phyloP scores from a whole-genome alignment of 2,888 invertebrate genomes.

The Pseudococcus longispinus region DNA sequence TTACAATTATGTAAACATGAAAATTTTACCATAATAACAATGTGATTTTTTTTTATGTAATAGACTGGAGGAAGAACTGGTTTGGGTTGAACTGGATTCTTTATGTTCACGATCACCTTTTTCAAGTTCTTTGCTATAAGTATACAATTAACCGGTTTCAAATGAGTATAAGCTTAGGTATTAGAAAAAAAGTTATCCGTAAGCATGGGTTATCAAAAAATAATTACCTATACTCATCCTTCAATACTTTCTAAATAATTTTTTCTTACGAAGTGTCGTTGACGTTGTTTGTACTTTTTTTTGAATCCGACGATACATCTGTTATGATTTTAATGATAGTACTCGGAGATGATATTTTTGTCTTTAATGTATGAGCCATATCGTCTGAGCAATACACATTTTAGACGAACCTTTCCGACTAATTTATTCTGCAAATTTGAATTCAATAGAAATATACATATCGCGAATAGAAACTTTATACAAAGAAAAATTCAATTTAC shows the following conservation, averaged over 20 bases:
- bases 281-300: neutral
- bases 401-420: neutral
- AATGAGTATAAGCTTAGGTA: no score
- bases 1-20: neutral
- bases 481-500: neutral
- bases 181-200: conserved; percentile 38
- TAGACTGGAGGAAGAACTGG: conserved; percentile 54
- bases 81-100: conserved; percentile 54
- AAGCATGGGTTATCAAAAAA: conserved; percentile 11
- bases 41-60: conserved; percentile 49
- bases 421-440: neutral
- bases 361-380: conserved; percentile 34
- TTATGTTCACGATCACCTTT: conserved; percentile 33
- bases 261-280: conserved; percentile 37
- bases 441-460: neutral
- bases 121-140: conserved; percentile 52
- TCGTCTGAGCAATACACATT: neutral
- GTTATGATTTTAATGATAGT: conserved; percentile 47
- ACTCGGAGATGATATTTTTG: conserved; percentile 38
- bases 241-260: conserved; percentile 29
- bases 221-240: neutral
- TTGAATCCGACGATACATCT: neutral
- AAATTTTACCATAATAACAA: conserved; percentile 51
- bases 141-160: conserved; percentile 46
- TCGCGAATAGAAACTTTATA: neutral